Base-by-base conservation (phyloP, 2,888 invertebrate genomes). In the Tachina lurida region DNA sequence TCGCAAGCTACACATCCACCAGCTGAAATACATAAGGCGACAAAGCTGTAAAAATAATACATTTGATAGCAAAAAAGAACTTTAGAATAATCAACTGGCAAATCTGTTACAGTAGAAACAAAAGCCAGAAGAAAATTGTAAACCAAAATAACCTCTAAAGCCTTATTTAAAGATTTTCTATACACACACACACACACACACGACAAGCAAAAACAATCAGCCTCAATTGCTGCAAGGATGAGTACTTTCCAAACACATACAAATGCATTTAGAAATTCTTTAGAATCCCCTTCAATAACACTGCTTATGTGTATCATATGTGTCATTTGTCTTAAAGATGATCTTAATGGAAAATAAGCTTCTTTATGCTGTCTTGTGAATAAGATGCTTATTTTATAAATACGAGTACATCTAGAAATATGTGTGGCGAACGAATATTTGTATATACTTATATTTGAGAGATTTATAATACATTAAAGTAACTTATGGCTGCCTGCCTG, bases 281-380 rank as follows among this genome's bases (percentile, higher is more conserved):
- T 49, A 41, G 65, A 74, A 74, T 80, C 65, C 22, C 12, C 5
- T 65, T 60, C 45, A 47, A 58, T 58, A 49, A 31, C 43, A 56
- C 41, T n/a, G 22, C 41, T 22, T 17, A 43, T 52, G 15, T 54
- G 41, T 67, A 71, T 75, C 70, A 67, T 65, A 70, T 85, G 43
- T 74, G 73, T 60, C 63, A 74, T 82, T 74, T 82, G 75, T 63
- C 82, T 79, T 78, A 52, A 74, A 78, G 74, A 85, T 77, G 41
- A 78, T 78, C 62, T 85, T 82, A 78, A 60, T 52, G 60, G 70
- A 49, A 52, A 85, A 79, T 79, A 85, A 79, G 74, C 78, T 75
- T 3, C 60, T 71, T 79, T 71, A 56, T 63, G 41, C 12, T 74
- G 43, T 60, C 19, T 52, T 58, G 15, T 65, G 47, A 56, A 41